Evolutionary conservation across 1,140 invertebrate genomes (phyloP), one percentile per base, ranked within the genome.

Genomic region (Pseudomyrmex gracilis): DNA sequence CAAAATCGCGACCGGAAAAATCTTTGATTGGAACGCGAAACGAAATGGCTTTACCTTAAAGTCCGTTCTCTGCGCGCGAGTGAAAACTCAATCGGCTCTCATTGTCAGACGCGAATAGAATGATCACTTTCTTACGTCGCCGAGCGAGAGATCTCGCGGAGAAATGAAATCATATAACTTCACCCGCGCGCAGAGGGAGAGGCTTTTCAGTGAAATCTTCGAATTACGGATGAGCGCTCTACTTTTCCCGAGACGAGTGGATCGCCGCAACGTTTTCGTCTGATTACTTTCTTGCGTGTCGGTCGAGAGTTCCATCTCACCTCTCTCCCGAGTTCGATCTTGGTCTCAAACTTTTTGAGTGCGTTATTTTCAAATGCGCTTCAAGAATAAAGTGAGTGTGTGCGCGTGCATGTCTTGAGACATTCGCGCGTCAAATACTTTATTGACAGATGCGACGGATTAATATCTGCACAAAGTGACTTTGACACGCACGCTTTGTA

Each of bases 171-270:
- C 76, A 57, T 71, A 71, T 34, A 34, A 34, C 34, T 34, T 34
- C 5, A 34, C 53, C 53, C 66, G 64, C 13, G 13, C 47, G 13
- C 2, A 13, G 15, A 22, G 13, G 10, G 47, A 34, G 20, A 17
- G 73, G 76, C 76, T 71, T 71, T 87, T 87, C 85, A 87, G 82
- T 78, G 85, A 83, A 71, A 80, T 83, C 70, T 51, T 77, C 51
- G 60, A 77, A 74, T 82, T 87, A 83, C 45, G 57, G 22, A n/a
- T 49, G 43, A 22, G n/a, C 80, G 85, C 82, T 87, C 67, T 49
- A 82, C 55, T 84, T 61, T 77, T 87, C 86, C 58, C 82, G 17
- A 86, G 55, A 84, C 78, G 13, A 63, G 60, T 61, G 15, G n/a
- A n/a, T 13, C 55, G 57, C 34, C 34, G 34, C 34, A 0, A 34